phyloP scores from a whole-genome alignment of 2,888 invertebrate species.

The Phortica magna region DNA sequence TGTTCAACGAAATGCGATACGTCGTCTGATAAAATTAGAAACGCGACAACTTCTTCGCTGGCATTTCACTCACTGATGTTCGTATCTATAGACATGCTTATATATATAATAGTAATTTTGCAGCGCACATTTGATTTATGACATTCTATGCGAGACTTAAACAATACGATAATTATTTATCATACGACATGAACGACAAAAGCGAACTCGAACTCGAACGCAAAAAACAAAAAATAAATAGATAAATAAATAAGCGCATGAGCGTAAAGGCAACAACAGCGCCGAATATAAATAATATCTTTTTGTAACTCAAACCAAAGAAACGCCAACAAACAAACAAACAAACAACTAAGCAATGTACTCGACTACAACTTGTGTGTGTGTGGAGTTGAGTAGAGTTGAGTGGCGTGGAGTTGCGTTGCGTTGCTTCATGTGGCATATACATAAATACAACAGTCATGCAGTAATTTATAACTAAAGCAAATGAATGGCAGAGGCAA shows the following conservation, averaged over 20 bases:
- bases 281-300: conserved; percentile 30
- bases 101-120: conserved; percentile 14
- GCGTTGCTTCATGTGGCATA: conserved; percentile 5
- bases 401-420: background rate
- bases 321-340: background rate
- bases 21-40: conserved; percentile 53
- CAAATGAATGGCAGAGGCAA: conserved; percentile 42
- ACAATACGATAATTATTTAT: conserved; percentile 59
- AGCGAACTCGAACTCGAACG: background rate
- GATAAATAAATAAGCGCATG: too few species aligned
- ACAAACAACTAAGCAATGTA: background rate
- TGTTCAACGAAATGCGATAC: conserved; percentile 12
- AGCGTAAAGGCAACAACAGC: background rate
- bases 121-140: conserved; percentile 49
- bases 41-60: conserved; percentile 35
- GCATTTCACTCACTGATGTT: background rate
- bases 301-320: conserved; percentile 32
- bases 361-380: background rate
- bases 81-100: background rate
- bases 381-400: background rate
- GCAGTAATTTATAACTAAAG: conserved; percentile 57
- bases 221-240: too few species aligned
- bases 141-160: conserved; percentile 55
- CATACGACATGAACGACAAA: conserved; percentile 31
- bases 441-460: conserved; percentile 33